Evolutionary conservation across 2,113 vertebrate genomes (phyloP).

Genomic region (Sturnus vulgaris): DNA sequence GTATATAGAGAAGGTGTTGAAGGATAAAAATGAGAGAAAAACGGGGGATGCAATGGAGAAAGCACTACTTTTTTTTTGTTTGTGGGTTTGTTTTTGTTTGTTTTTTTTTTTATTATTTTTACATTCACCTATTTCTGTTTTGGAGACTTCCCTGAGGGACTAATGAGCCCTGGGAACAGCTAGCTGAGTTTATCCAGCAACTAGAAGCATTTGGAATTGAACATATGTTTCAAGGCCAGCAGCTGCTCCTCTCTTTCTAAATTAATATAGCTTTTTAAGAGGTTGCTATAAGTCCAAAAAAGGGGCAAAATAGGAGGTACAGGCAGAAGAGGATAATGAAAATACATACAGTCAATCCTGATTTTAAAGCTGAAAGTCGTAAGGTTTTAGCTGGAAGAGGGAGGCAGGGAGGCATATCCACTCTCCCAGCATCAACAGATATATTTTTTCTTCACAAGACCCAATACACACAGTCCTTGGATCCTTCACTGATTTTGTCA

Average conservation of each 20-base stretch:
- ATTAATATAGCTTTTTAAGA: neutral
- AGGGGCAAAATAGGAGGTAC: neutral
- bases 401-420: neutral
- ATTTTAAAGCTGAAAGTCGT: neutral
- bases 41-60: neutral
- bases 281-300: neutral
- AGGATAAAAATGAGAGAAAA: neutral
- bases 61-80: neutral
- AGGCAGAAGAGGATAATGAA: neutral
- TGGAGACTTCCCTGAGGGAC: neutral
- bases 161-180: neutral
- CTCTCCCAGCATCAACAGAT: neutral
- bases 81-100: no score
- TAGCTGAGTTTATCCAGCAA: neutral
- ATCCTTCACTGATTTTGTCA: neutral
- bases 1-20: neutral
- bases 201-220: neutral
- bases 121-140: neutral
- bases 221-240: constrained; percentile 20
- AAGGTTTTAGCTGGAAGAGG: neutral
- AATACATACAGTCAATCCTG: neutral
- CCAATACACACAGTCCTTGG: neutral
- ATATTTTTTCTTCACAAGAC: neutral
- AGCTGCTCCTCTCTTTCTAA: constrained; percentile 9
- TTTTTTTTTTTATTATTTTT: neutral